Evolutionary conservation across 2,888 invertebrate genomes (phyloP), one percentile per base, ranked within the genome.

Genomic region (Acrocyrtus sp.): DNA sequence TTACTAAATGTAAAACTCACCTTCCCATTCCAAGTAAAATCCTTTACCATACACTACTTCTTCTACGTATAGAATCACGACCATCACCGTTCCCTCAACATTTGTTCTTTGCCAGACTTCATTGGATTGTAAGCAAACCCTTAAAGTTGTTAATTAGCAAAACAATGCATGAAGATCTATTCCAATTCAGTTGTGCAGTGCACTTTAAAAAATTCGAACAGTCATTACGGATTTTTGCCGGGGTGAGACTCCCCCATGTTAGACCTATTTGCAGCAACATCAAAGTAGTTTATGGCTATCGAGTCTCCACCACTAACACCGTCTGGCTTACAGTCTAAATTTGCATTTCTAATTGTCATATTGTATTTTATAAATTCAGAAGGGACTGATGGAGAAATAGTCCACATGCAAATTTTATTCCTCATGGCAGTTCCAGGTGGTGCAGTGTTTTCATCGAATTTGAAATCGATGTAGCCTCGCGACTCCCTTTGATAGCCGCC

Each of bases 321-420:
- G 5, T 39, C 62, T 0, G 29, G 47, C 8, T 19, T 17, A n/a
- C 70, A 70, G 29, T 62, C 8, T 17, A 70, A 22, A 17, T 70
- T 62, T 3, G 62, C 70, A 48, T 70, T 70, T 22, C 70, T 22
- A n/a, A 70, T 62, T 17, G 70, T 70, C 29, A 62, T 50, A 43
- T 70, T 56, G 50, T 26, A 70, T 17, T 27, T 43, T 19, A 2
- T 41, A 1, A 29, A 43, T 22, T 70, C 48, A 0, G 41, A 12
- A 6, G 70, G 70, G 3, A 57, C 50, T 2, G 56, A 54, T 1
- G 74, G 74, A 12, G 62, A 60, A 5, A 77, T 67, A 12, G 74
- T 74, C 77, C 77, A 77, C 29, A 72, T 47, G 48, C 77, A 77
- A 43, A 69, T 41, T 17, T 70, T 53, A 6, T 65, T 47, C 21